Percentiles rank a stretch among this genome's conserved stretches.
Evolutionary conservation across 2,113 vertebrate species (phyloP).

Genomic region (Sporophila hypoxantha): DNA sequence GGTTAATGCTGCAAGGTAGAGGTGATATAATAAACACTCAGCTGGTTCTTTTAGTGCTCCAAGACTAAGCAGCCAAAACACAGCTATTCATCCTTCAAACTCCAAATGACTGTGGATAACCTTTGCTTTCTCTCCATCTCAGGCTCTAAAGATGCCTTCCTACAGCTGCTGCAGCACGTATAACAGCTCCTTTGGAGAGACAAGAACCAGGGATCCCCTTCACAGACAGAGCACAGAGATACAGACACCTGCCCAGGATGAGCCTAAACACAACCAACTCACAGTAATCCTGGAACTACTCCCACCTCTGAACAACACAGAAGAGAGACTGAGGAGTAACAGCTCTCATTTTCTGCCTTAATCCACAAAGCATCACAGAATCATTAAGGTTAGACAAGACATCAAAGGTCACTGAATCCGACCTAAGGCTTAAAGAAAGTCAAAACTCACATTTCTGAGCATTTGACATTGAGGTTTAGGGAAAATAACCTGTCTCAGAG

Average conservation of each 20-base stretch:
- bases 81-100: not conserved
- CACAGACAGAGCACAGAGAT: not conserved
- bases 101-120: not conserved
- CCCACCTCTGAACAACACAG: not conserved
- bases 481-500: not conserved
- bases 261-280: not conserved
- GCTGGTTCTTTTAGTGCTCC: not conserved
- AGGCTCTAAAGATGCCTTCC: not conserved
- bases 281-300: not conserved
- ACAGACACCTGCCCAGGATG: not conserved
- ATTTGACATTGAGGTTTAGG: not conserved
- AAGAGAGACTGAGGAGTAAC: not conserved
- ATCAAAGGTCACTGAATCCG: not conserved
- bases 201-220: not conserved
- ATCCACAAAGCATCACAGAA: not conserved
- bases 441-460: not conserved
- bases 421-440: not conserved
- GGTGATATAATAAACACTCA: not conserved
- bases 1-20: not conserved
- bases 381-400: not conserved
- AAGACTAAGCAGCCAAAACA: not conserved
- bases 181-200: not conserved
- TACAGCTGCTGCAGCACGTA: not conserved
- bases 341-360: not conserved
- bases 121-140: not conserved